Base-by-base conservation (phyloP, 2,797 vertebrate species). In the Eidolon dupreanum region DNA sequence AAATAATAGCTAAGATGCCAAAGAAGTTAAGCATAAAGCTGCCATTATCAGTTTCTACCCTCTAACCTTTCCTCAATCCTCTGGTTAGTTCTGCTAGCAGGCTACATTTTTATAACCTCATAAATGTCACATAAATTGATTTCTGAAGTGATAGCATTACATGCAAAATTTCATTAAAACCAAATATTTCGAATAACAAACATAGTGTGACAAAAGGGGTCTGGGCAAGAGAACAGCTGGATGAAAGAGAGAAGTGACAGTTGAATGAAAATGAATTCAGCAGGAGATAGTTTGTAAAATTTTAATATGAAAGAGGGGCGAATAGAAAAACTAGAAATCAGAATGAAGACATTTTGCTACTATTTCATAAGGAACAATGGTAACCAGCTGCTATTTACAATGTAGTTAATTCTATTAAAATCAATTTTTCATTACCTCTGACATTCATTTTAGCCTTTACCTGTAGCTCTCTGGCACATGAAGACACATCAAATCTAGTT, bases 371-470 rank as follows among this genome's bases (percentile, higher is more conserved):
- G 57, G 65, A 88, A 15, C n/a, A 65, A 22, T 57, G 83, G 88
- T 79, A 96, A 63, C 63, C 46, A 57, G 85, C 61, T 68, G 33
- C 43, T 90, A 8, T 66, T 66, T 71, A 70, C n/a, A 92, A 46
- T 26, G 6, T 43, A 13, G 38, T 59, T 36, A 71, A 89, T 79
- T 94, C 63, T 88, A 70, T 59, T 55, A 94, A 83, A 71, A 74
- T 43, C 51, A 49, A 70, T 38, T 77, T 55, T 90, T 93, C 65
- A 78, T 83, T 51, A 77, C 11, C 13, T 49, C 41, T 81, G 41
- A 57, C 53, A 43, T 87, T 93, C 70, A 55, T 74, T 82, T 93
- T 78, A 82, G 46, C 33, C 55, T 88, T 78, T 88, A 66, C 31
- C 33, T 38, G 31, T 61, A 36, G 22, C 65, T 61, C 9, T 4